Percentiles rank a stretch among this genome's conserved stretches.
Evolutionary conservation across 64 coral and sea anemone species (phyloP).

Genomic region (Pocillopora verrucosa): DNA sequence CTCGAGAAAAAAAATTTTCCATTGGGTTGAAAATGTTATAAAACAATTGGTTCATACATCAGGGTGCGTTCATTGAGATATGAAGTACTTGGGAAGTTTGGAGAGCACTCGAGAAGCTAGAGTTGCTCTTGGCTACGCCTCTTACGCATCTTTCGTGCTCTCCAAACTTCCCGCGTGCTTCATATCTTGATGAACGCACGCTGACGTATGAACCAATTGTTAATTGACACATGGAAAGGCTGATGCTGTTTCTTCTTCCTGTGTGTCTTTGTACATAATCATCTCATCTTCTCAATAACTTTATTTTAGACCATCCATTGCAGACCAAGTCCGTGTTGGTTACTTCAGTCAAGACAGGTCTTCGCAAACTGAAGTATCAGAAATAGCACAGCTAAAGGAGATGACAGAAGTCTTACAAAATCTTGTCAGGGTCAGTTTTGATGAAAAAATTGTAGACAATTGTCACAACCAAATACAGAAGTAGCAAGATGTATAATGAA

Average conservation of each 20-base stretch:
- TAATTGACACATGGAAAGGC: too few species aligned
- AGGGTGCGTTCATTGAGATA: too few species aligned
- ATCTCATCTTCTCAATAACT: neutral
- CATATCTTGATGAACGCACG: neutral
- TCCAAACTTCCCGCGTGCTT: constrained; percentile 33
- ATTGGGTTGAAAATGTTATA: too few species aligned
- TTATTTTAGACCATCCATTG: constrained; percentile 87
- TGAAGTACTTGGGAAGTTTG: too few species aligned
- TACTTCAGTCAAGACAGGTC: constrained; percentile 93
- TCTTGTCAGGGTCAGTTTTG: constrained; percentile 68
- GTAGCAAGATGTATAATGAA: too few species aligned
- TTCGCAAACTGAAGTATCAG: constrained; percentile 76
- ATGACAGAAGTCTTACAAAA: constrained; percentile 79
- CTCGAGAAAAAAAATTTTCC: too few species aligned
- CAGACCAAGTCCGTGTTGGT: constrained; percentile 80
- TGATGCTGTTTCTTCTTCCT: too few species aligned
- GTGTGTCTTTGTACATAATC: too few species aligned
- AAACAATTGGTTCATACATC: too few species aligned
- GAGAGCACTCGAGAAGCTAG: too few species aligned
- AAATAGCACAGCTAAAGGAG: constrained; percentile 77
- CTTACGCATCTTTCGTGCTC: neutral
- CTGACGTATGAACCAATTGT: too few species aligned
- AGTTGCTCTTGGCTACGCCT: too few species aligned
- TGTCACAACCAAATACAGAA: neutral
- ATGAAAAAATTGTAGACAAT: neutral